phyloP scores from a whole-genome alignment of 2,797 vertebrate species.

The Microtus obscurus region DNA sequence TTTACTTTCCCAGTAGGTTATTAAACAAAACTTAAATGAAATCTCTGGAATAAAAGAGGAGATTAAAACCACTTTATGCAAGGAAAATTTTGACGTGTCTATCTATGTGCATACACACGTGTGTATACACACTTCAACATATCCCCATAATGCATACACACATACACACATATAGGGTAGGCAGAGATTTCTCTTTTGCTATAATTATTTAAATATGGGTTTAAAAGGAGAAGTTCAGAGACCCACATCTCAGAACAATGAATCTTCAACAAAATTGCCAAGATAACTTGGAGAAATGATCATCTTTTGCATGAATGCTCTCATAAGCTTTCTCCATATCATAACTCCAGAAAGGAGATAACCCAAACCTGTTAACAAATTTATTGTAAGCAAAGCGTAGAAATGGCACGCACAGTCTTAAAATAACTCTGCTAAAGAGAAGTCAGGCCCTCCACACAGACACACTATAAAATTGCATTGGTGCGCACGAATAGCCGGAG shows the following conservation, averaged over 20 bases:
- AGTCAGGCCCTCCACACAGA: not conserved
- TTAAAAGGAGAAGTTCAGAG: constrained; percentile 37
- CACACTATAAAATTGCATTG: not conserved
- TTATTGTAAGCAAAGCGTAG: not conserved
- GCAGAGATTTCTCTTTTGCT: constrained; percentile 56
- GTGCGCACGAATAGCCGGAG: no score
- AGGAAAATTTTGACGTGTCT: not conserved
- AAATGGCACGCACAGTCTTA: not conserved
- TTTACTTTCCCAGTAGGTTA: constrained; percentile 60
- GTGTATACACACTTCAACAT: not conserved
- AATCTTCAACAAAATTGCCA: constrained; percentile 1
- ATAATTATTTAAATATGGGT: constrained; percentile 41
- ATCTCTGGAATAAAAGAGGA: constrained; percentile 60
- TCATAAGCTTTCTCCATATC: constrained; percentile 13
- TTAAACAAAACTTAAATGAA: constrained; percentile 67
- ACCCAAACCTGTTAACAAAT: not conserved
- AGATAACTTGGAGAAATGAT: not conserved
- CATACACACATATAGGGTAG: not conserved
- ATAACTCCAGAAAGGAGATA: not conserved
- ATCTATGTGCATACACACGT: not conserved
- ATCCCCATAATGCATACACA: no score
- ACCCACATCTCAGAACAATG: not conserved
- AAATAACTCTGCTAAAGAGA: constrained; percentile 18
- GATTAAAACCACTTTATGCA: constrained; percentile 45
- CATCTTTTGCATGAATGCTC: not conserved